Base-by-base conservation (phyloP, 2,113 vertebrate genomes). In the Alligator sinensis region DNA sequence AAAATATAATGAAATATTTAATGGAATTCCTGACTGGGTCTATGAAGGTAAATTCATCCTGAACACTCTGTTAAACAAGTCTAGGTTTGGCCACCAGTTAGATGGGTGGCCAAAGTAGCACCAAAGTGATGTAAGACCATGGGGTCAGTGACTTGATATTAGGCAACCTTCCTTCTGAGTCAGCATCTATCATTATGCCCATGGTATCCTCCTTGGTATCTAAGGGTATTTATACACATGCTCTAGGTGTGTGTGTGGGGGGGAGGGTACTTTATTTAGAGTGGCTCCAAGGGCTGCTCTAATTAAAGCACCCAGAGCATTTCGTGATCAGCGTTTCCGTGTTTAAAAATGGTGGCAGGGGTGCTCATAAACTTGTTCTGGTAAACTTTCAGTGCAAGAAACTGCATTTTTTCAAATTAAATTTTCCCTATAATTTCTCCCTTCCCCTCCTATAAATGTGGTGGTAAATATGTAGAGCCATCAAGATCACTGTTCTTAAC, bases 11-110 rank as follows among this genome's bases (percentile, higher is more conserved):
- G 96, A 98, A 97, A 98, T 99, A 97, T 98, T 98, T 84, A 99
- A 99, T 96, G 99, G 99, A 27, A 96, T 99, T 88, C 99, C 99
- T 93, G 99, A 99, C 95, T 99, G 99, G 99, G 98, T 98, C 28
- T 99, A 99, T 97, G 99, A 99, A 97, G 99, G 99, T 99, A 93
- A 95, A 89, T 70, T 93, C 81, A 90, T 86, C 54, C 78, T 68
- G n/a, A 86, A 87, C 54, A 61, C 38, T 5, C 22, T 17, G 6
- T 91, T 89, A 89, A 82, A n/a, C 22, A 24, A 12, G 18, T 60
- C 83, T 89, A 16, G 58, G 58, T 58, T 59, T 86, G 54, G 55
- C 11, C 15, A 75, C n/a, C 15, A 76, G 38, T 66, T 27, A 76
- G 12, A 25, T 66, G 16, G 12, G 30, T 38, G 63, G 59, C 18